phyloP scores from a whole-genome alignment of 2,797 vertebrate species.

The Pseudochaenichthys georgianus region DNA sequence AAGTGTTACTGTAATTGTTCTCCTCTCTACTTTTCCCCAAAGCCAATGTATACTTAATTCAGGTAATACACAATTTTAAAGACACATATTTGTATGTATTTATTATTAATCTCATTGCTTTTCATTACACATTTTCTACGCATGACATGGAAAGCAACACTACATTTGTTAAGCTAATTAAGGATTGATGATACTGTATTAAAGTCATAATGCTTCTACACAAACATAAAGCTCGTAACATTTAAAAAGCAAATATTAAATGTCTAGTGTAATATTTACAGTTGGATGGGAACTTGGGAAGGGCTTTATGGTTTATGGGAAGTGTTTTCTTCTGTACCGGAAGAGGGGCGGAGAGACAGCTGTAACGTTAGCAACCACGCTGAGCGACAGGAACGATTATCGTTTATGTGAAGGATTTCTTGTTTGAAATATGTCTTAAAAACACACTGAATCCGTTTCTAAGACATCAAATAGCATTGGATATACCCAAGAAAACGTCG shows the following conservation, averaged over 20 bases:
- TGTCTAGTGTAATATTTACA: not conserved
- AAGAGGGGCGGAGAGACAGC: slow-evolving; percentile 74
- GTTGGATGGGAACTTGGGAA: not conserved
- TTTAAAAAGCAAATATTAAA: not conserved
- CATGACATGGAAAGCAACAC: no score
- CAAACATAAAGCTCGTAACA: not conserved
- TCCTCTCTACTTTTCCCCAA: not conserved
- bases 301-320: not conserved
- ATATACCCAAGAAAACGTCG: not conserved
- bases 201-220: not conserved
- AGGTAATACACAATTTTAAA: no score
- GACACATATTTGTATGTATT: not conserved
- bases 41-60: no score
- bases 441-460: slow-evolving; percentile 11
- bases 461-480: not conserved
- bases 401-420: slow-evolving; percentile 49
- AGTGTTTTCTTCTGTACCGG: slow-evolving; percentile 47
- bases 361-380: slow-evolving; percentile 83
- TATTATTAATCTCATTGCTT: not conserved
- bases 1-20: not conserved
- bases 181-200: not conserved
- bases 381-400: slow-evolving; percentile 51
- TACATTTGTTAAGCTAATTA: not conserved
- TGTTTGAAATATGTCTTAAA: slow-evolving; percentile 50
- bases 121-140: not conserved